Percentiles rank a stretch among this genome's conserved stretches.
These are phyloP conservation scores for Bergia sp. DNA, from an alignment of 92 coral and sea anemone genomes.

Conservation along the genomic window DNA sequence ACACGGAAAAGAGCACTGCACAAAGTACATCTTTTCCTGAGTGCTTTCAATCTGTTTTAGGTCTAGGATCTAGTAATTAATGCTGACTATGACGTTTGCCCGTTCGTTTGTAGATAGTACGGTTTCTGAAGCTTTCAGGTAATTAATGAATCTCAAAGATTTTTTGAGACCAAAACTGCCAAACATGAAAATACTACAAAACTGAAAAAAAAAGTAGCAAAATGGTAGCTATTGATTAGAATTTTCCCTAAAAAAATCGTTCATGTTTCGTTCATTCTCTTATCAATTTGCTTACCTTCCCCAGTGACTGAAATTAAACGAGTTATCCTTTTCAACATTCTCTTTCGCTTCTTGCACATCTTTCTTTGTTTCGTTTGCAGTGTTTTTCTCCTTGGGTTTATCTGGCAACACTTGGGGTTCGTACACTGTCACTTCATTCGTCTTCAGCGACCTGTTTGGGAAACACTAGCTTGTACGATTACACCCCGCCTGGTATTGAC, in stretches of 20 bases:
- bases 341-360: conserved; percentile 9
- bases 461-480: neutral
- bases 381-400: conserved; percentile 39
- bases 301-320: conserved; percentile 88
- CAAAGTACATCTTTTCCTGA: too few relatives aligned
- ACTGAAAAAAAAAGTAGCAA: too few relatives aligned
- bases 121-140: too few relatives aligned
- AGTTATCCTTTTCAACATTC: neutral
- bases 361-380: conserved; percentile 34
- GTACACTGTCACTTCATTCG: conserved; percentile 21
- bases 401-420: conserved; percentile 9
- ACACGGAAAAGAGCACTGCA: too few relatives aligned
- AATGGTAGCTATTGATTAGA: too few relatives aligned
- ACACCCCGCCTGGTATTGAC: neutral
- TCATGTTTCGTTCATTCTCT: too few relatives aligned
- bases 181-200: too few relatives aligned
- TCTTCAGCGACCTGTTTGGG: conserved; percentile 34
- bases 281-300: conserved; percentile 70
- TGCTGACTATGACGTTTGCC: neutral
- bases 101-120: too few relatives aligned
- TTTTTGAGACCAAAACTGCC: too few relatives aligned
- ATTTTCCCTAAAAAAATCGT: too few relatives aligned
- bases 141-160: too few relatives aligned
- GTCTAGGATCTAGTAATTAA: neutral
- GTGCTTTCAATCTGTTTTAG: neutral